phyloP scores from a whole-genome alignment of 2,113 vertebrate genomes.

The Thoracochromis brauschi region DNA sequence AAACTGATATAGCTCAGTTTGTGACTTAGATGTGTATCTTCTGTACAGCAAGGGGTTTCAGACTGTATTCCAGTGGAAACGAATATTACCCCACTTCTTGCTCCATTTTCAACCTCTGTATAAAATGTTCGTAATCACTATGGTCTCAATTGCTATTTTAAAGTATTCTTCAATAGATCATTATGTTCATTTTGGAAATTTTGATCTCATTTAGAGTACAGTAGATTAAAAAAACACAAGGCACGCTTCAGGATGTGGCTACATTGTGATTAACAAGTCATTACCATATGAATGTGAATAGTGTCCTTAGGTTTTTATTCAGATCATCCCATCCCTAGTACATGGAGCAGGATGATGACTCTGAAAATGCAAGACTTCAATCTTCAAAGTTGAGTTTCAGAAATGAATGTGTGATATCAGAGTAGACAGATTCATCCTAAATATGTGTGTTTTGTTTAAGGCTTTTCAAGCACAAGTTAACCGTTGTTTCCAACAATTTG shows the following conservation, averaged over 20 bases:
- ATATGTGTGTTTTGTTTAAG: background rate
- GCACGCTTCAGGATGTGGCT: background rate
- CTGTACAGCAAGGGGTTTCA: rapidly evolving
- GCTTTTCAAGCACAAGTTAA: background rate
- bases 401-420: background rate
- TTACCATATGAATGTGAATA: background rate
- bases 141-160: background rate
- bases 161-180: background rate
- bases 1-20: background rate
- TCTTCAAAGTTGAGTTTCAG: background rate
- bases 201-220: background rate
- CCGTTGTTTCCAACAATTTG: background rate
- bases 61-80: background rate
- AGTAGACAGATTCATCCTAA: background rate
- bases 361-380: background rate
- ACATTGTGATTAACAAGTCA: background rate
- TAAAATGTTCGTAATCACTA: background rate
- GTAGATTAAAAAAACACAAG: background rate
- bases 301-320: background rate
- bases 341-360: background rate
- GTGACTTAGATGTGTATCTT: background rate
- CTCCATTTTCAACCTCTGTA: background rate
- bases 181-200: background rate
- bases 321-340: background rate
- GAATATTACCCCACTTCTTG: background rate